Conservation (phyloP, 2,888 invertebrate species). For the Lomographa bimaculata region DNA sequence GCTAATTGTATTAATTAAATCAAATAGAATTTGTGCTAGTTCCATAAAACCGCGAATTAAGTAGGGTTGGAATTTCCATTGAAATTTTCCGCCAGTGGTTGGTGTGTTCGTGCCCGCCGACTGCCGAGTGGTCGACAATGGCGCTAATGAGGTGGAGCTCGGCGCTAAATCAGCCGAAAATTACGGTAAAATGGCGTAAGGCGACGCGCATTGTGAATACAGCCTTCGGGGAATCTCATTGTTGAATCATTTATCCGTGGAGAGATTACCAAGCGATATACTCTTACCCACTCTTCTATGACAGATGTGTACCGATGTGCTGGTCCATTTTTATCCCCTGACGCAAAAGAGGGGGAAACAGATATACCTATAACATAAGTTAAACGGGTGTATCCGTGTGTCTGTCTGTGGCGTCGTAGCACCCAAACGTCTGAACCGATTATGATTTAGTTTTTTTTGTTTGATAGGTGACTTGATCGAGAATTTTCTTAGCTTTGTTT, state of each 20-base stretch:
- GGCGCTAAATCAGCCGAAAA: slow-evolving; percentile 39
- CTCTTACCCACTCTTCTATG: background rate
- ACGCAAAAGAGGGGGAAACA: too few relatives aligned
- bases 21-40: slow-evolving; percentile 19
- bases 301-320: background rate
- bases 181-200: slow-evolving; percentile 38
- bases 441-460: too few relatives aligned
- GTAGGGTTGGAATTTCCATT: slow-evolving; percentile 27
- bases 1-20: slow-evolving; percentile 21
- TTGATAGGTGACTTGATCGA: too few relatives aligned
- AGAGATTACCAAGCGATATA: slow-evolving; percentile 15
- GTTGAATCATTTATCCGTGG: slow-evolving; percentile 25
- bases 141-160: slow-evolving; percentile 38
- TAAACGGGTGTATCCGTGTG: too few relatives aligned
- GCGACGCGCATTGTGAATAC: slow-evolving; percentile 35
- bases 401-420: too few relatives aligned
- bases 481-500: too few relatives aligned
- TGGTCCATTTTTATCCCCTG: background rate
- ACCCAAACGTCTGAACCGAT: too few relatives aligned
- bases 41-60: slow-evolving; percentile 25
- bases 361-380: too few relatives aligned
- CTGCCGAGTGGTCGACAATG: slow-evolving; percentile 34
- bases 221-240: slow-evolving; percentile 24
- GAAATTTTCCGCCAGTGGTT: slow-evolving; percentile 26
- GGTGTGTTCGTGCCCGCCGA: slow-evolving; percentile 17